Evolutionary conservation across 2,797 vertebrate genomes (phyloP).

Genomic region (Poecilia velifera): DNA sequence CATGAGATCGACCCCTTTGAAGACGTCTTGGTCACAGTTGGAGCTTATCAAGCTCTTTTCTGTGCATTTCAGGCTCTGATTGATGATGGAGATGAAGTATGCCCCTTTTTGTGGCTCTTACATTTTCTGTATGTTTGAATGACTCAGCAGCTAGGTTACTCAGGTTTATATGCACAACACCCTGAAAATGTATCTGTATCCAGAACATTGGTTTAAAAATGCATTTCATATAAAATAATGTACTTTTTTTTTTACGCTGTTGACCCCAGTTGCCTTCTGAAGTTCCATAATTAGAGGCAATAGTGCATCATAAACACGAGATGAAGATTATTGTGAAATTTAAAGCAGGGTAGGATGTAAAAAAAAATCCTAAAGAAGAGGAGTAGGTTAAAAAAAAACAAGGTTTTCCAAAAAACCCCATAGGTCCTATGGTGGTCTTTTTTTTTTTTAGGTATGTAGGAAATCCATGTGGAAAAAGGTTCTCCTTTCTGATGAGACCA

Average conservation of each 20-base stretch:
- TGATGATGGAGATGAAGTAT: conserved; percentile 92
- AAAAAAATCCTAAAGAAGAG: not conserved
- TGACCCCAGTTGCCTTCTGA: not conserved
- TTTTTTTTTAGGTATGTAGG: too few relatives aligned
- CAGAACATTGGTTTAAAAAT: not conserved
- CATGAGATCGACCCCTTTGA: conserved; percentile 85
- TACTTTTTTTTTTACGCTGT: not conserved
- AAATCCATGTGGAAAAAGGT: not conserved
- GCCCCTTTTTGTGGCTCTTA: not conserved
- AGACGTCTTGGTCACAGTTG: conserved; percentile 91
- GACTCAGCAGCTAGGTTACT: not conserved
- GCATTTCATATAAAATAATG: not conserved
- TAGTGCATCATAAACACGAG: not conserved
- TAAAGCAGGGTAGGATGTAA: too few relatives aligned
- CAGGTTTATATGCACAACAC: too few relatives aligned
- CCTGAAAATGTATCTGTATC: not conserved
- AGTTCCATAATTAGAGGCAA: not conserved
- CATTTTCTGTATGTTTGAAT: not conserved
- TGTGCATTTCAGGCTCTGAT: conserved; percentile 91
- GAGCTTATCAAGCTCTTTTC: conserved; percentile 92
- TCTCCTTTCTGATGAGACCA: not conserved
- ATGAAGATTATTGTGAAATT: not conserved
- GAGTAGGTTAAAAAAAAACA: too few relatives aligned
- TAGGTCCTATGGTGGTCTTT: too few relatives aligned
- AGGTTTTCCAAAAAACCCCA: too few relatives aligned